A percentile compares a stretch with the other conserved stretches of the same genome.
Conservation (phyloP, 2,797 vertebrate genomes). For the Phylloscopus collybita region DNA sequence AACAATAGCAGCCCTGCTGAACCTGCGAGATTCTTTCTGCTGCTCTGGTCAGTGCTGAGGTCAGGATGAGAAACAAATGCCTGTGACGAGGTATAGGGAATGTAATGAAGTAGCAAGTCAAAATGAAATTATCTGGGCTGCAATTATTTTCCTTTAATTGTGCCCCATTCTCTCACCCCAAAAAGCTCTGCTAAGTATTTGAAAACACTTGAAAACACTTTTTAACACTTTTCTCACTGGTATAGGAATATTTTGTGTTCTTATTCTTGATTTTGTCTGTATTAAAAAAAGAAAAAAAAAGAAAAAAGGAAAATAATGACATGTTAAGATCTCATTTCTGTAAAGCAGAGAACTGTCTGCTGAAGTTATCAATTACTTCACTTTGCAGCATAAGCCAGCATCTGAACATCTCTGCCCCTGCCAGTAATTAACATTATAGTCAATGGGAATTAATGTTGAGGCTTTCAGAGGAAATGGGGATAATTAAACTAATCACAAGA, state of each 20-base stretch:
- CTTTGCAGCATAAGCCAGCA: neutral
- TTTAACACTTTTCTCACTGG: neutral
- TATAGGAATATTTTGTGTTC: neutral
- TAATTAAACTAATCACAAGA: constrained; percentile 59
- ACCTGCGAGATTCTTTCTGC: constrained; percentile 36
- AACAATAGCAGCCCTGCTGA: constrained; percentile 29
- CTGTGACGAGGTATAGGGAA: neutral
- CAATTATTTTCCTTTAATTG: neutral
- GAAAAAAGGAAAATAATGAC: neutral
- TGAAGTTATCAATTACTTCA: neutral
- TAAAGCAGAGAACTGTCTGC: neutral
- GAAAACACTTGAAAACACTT: neutral
- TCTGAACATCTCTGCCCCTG: neutral
- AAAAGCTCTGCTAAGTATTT: neutral
- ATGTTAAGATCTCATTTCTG: neutral
- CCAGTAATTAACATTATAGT: constrained; percentile 16
- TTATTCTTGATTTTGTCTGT: neutral
- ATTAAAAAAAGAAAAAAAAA: neutral
- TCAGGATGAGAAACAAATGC: constrained; percentile 59
- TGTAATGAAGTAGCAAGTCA: neutral
- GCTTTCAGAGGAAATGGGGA: constrained; percentile 45
- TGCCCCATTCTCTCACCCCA: neutral
- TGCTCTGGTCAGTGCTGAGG: neutral
- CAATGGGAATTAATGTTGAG: constrained; percentile 37
- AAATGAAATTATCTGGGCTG: neutral